Evolutionary conservation across 2,797 vertebrate genomes (phyloP), one percentile per base, ranked within the genome.

Genomic region (Hirundo rustica): DNA sequence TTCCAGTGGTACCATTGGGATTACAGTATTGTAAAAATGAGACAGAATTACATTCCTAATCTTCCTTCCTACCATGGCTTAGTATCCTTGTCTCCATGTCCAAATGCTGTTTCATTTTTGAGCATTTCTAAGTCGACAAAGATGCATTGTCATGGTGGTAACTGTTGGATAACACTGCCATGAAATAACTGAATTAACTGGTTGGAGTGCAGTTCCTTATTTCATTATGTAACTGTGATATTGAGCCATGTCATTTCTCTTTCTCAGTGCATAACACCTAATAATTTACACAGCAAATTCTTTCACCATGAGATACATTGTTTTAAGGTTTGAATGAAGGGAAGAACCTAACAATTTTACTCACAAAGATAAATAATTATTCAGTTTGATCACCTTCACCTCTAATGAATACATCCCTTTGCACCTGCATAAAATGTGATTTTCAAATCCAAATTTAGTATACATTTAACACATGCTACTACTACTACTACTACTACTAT

Each of bases 181-280:
- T 48, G 44, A 93, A 91, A 91, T 77, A 89, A 85, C 62, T 72
- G 78, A 85, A 89, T 95, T 88, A 93, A 66, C 55, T 79, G 25
- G 32, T 72, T 80, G 54, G 42, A 74, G 23, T 85, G 54, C 76
- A 90, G 64, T 57, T 92, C 85, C 76, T 86, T 91, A 79, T 92
- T 94, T 85, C 38, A 67, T 92, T 86, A 75, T 70, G 12, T 73
- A 85, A 48, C 62, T 60, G 26, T 67, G 48, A 50, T 89, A 86
- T 42, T n/a, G 5, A 62, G 30, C 34, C 23, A 4, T 57, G 62
- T 76, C 1, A 15, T 78, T 93, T 83, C 70, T 85, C 45, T 82
- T 95, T 85, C 61, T 71, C 50, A 40, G 60, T 45, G 36, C 47
- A 84, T 70, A 82, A 48, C 18, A 91, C 0, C 0, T 45, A 85